phyloP scores from a whole-genome alignment of 1,140 invertebrate species.

The Caenorhabditis remanei region DNA sequence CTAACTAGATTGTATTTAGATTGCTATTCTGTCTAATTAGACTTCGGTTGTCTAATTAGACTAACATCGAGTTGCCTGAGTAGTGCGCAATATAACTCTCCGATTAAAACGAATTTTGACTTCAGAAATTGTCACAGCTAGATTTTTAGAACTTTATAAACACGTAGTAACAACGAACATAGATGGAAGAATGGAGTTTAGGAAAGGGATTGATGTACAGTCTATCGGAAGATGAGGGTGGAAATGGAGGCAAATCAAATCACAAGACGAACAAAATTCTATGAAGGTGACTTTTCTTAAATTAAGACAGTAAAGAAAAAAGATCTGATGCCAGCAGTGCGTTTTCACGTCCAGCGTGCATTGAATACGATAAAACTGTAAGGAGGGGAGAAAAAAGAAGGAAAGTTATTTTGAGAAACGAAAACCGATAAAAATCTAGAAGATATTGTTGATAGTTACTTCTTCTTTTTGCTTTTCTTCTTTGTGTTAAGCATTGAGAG shows the following conservation, averaged over 20 bases:
- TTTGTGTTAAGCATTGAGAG: slow-evolving; percentile 27
- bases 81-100: too few species aligned
- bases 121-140: background rate
- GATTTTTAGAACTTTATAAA: background rate
- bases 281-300: background rate
- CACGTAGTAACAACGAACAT: slow-evolving; percentile 37
- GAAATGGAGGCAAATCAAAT: slow-evolving; percentile 50
- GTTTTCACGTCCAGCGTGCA: slow-evolving; percentile 54
- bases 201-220: slow-evolving; percentile 28
- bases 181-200: background rate
- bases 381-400: background rate
- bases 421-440: slow-evolving; percentile 39
- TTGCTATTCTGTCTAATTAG: too few species aligned
- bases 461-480: slow-evolving; percentile 58
- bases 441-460: background rate
- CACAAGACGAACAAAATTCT: slow-evolving; percentile 29
- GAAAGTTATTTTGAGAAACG: background rate
- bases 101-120: too few species aligned
- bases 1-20: too few species aligned
- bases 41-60: too few species aligned
- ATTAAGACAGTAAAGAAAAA: background rate
- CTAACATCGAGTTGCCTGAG: too few species aligned
- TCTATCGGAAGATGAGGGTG: slow-evolving; percentile 30
- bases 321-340: slow-evolving; percentile 53
- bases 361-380: slow-evolving; percentile 47